Percentiles rank a stretch among this genome's conserved stretches.
phyloP scores from a whole-genome alignment of 2,113 vertebrate genomes.

The Ceratotherium simum region DNA sequence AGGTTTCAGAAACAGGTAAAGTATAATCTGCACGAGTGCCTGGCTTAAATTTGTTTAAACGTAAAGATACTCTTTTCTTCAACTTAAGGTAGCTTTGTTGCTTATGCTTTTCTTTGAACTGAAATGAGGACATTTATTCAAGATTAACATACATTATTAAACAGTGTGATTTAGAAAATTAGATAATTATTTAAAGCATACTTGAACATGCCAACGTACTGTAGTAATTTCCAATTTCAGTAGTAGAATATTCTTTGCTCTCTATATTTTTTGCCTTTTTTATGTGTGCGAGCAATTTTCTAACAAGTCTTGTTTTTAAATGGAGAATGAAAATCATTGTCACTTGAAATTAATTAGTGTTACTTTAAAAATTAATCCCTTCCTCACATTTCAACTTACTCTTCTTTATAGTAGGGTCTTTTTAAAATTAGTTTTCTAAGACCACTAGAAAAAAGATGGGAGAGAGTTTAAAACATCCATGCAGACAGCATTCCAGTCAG shows the following conservation, averaged over 20 bases:
- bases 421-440: constrained; percentile 15
- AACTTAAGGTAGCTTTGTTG: background rate
- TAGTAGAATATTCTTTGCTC: background rate
- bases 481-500: background rate
- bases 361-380: constrained; percentile 15
- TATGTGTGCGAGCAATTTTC: background rate
- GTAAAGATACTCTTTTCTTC: background rate
- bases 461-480: background rate
- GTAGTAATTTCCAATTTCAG: background rate
- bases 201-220: constrained; percentile 11
- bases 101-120: constrained; percentile 47
- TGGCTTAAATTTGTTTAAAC: constrained; percentile 4
- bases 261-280: background rate
- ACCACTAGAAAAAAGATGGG: background rate
- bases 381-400: background rate
- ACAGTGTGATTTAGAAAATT: constrained; percentile 13
- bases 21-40: background rate
- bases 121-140: constrained; percentile 33
- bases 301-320: background rate
- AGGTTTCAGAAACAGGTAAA: background rate
- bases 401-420: background rate
- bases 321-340: constrained; percentile 33
- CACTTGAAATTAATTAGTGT: background rate
- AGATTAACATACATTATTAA: background rate
- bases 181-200: constrained; percentile 14